Conservation (phyloP, 2,797 vertebrate species). For the Megalops cyprinoides region DNA sequence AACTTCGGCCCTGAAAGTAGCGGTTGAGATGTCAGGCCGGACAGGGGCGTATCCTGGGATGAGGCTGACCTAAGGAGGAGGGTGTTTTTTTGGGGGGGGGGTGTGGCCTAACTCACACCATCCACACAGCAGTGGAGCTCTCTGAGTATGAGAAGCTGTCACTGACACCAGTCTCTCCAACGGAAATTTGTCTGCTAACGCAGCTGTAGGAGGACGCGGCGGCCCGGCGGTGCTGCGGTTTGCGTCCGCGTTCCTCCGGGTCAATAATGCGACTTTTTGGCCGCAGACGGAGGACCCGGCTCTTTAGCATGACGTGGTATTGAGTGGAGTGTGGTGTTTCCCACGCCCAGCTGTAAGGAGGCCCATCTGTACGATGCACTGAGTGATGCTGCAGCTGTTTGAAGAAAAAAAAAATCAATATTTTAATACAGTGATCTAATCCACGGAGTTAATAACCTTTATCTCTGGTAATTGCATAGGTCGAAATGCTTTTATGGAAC, state of each 20-base stretch:
- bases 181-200: background rate
- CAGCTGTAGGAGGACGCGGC: background rate
- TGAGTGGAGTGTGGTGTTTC: slow-evolving; percentile 18
- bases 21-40: slow-evolving; percentile 47
- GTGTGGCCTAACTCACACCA: background rate
- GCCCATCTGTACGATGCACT: background rate
- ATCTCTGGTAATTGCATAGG: slow-evolving; percentile 71
- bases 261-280: background rate
- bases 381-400: slow-evolving; percentile 57
- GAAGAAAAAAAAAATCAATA: slow-evolving; percentile 60
- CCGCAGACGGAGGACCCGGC: background rate
- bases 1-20: slow-evolving; percentile 30
- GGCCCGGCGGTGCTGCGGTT: background rate
- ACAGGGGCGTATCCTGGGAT: slow-evolving; percentile 56
- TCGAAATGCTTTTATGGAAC: slow-evolving; percentile 68
- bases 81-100: background rate
- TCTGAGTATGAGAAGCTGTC: background rate
- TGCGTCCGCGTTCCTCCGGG: background rate
- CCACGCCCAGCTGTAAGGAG: background rate
- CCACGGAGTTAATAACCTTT: slow-evolving; percentile 75
- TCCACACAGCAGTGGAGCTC: background rate
- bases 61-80: slow-evolving; percentile 41
- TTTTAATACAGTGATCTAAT: slow-evolving; percentile 75
- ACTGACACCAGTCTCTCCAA: background rate
- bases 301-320: slow-evolving; percentile 12